These are phyloP conservation scores for Amazonetta brasiliensis DNA, from an alignment of 2,797 vertebrate species.

Conservation along the genomic window DNA sequence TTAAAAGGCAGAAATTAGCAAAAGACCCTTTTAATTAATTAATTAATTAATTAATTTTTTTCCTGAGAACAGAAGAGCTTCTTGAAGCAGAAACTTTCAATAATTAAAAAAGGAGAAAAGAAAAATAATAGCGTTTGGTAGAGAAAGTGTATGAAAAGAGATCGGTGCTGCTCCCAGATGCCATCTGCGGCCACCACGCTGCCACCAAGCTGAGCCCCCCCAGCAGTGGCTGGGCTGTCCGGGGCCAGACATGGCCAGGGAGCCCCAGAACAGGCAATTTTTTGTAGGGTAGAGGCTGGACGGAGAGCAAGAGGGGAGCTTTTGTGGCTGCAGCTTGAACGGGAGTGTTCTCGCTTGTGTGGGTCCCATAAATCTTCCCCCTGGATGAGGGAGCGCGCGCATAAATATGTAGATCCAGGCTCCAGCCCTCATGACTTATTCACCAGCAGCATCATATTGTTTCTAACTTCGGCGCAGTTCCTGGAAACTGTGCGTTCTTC, in stretches of 20 bases:
- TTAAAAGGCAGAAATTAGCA: conserved; percentile 18
- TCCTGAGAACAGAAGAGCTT: neutral
- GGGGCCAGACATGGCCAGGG: neutral
- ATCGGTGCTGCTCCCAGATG: neutral
- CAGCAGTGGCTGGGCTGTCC: neutral
- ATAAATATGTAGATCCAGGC: conserved; percentile 65
- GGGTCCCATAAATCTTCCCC: conserved; percentile 36
- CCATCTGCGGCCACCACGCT: neutral
- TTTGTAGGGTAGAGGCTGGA: neutral
- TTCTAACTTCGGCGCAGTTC: conserved; percentile 71
- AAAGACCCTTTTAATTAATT: neutral
- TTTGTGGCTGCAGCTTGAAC: neutral
- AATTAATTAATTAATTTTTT: neutral
- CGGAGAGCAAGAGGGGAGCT: neutral
- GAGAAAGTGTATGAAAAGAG: neutral
- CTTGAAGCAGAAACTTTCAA: conserved; percentile 26
- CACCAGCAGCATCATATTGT: conserved; percentile 68
- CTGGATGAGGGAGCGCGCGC: neutral
- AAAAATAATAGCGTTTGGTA: neutral
- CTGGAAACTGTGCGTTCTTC: conserved; percentile 64
- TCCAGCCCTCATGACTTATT: conserved; percentile 73
- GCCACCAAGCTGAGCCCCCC: neutral
- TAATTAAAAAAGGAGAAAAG: conserved; percentile 19
- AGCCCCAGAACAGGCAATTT: neutral
- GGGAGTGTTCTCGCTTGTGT: neutral